These are phyloP conservation scores for Etheostoma perlongum DNA, from an alignment of 2,797 vertebrate genomes.

Conservation along the genomic window DNA sequence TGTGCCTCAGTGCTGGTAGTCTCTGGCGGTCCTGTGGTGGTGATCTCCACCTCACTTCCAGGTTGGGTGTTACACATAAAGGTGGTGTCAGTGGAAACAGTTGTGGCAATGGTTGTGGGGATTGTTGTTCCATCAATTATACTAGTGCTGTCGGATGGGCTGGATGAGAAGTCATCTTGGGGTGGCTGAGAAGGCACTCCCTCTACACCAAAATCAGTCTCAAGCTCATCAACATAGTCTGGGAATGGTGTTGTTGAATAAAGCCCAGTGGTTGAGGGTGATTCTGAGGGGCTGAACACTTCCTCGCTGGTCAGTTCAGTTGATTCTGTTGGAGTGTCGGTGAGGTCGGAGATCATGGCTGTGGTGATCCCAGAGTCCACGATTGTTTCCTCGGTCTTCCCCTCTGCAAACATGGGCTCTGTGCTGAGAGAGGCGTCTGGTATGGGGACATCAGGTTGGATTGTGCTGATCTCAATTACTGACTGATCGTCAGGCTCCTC, in stretches of 20 bases:
- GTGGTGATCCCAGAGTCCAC: conserved; percentile 44
- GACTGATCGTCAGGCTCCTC: conserved; percentile 71
- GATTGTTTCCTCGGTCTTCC: conserved; percentile 76
- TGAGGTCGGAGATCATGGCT: conserved; percentile 40
- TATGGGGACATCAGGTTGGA: conserved; percentile 76
- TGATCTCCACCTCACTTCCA: conserved; percentile 18
- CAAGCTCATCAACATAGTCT: conserved; percentile 53
- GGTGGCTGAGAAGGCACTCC: conserved; percentile 16
- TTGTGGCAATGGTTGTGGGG: not conserved
- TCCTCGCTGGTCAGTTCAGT: conserved; percentile 47
- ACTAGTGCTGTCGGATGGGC: conserved; percentile 9
- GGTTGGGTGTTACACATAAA: conserved; percentile 53
- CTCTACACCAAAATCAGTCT: conserved; percentile 25
- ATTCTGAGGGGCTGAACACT: conserved; percentile 40
- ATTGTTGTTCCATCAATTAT: not conserved
- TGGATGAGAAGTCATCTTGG: conserved; percentile 16
- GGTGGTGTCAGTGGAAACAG: conserved; percentile 25
- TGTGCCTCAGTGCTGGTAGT: conserved; percentile 10
- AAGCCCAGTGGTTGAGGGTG: conserved; percentile 7
- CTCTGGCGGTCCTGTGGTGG: conserved; percentile 16
- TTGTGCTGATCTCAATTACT: conserved; percentile 77
- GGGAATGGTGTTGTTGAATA: conserved; percentile 41
- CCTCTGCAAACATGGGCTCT: conserved; percentile 70
- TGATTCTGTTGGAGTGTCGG: conserved; percentile 47
- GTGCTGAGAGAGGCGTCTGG: conserved; percentile 71